phyloP scores from a whole-genome alignment of 2,888 invertebrate genomes.

The Heteropelma amictum region DNA sequence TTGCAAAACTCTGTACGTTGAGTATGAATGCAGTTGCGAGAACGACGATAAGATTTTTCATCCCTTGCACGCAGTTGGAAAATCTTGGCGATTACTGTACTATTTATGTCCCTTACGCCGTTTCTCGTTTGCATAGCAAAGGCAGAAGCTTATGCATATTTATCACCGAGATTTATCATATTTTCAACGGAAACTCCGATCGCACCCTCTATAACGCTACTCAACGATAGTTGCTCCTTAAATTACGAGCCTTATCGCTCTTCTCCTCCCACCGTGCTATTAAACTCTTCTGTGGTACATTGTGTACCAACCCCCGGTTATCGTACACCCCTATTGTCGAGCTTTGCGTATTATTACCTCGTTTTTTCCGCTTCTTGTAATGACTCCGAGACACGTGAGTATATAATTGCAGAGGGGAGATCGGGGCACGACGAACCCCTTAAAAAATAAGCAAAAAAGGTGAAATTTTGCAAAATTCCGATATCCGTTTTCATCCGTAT shows the following conservation, averaged over 20 bases:
- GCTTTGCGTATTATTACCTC: background rate
- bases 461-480: too few relatives aligned
- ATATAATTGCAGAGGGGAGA: background rate
- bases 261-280: slow-evolving; percentile 35
- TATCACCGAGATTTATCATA: slow-evolving; percentile 49
- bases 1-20: too few relatives aligned
- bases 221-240: slow-evolving; percentile 28
- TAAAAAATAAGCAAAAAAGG: background rate
- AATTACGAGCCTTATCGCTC: slow-evolving; percentile 52
- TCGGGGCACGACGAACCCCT: background rate
- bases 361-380: slow-evolving; percentile 1
- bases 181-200: slow-evolving; percentile 48
- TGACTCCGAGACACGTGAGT: background rate
- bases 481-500: too few relatives aligned
- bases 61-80: background rate
- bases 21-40: background rate
- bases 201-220: background rate
- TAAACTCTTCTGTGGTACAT: slow-evolving; percentile 34
- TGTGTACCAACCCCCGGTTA: slow-evolving; percentile 2
- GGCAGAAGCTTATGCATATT: slow-evolving; percentile 49
- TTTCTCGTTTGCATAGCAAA: background rate
- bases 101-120: background rate
- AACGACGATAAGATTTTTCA: background rate
- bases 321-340: background rate
- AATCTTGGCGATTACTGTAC: too few relatives aligned